A percentile compares a stretch with the other conserved stretches of the same genome.
Conservation (phyloP, 2,113 vertebrate genomes). For the Copsychus sechellarum region DNA sequence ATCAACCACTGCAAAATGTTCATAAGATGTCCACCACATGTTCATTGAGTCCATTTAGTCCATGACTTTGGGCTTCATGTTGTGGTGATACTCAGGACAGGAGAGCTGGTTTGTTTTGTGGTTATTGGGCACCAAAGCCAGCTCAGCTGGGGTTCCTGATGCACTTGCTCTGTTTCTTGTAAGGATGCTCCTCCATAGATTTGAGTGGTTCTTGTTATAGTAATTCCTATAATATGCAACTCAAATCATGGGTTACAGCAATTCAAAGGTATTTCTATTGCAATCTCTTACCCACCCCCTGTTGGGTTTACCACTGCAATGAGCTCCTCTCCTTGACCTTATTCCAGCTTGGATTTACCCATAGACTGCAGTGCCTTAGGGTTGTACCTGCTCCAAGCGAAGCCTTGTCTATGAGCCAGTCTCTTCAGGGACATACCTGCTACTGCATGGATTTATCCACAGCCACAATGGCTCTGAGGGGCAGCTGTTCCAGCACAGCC, state of each 20-base stretch:
- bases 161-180: background rate
- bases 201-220: background rate
- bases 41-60: background rate
- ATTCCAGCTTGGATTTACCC: background rate
- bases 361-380: background rate
- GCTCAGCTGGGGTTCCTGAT: background rate
- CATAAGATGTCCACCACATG: background rate
- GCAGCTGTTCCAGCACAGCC: background rate
- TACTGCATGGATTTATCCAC: background rate
- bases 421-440: background rate
- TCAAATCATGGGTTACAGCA: background rate
- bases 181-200: background rate
- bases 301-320: accelerated
- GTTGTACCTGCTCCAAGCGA: background rate
- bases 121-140: background rate
- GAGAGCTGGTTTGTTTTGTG: background rate
- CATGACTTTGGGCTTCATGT: background rate
- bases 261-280: background rate
- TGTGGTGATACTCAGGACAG: background rate
- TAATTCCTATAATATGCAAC: background rate
- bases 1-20: background rate
- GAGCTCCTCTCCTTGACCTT: background rate
- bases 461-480: background rate
- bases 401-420: background rate
- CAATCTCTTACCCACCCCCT: background rate